A percentile compares a stretch with the other conserved stretches of the same genome.
These are phyloP conservation scores for Enoplosus armatus DNA, from an alignment of 2,797 vertebrate genomes.

Conservation along the genomic window DNA sequence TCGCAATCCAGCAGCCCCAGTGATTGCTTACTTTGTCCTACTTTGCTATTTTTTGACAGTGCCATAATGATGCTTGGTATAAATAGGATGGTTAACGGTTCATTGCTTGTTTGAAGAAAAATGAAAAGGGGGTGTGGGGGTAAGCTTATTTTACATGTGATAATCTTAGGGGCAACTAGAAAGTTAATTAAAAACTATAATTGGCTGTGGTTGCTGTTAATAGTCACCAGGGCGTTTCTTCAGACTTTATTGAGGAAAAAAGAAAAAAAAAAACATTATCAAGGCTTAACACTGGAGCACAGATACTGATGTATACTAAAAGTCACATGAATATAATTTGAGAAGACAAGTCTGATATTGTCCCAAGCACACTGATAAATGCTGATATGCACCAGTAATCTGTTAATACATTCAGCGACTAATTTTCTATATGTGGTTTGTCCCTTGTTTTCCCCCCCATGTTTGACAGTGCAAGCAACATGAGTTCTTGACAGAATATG, in stretches of 20 bases:
- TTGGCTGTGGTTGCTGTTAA: conserved; percentile 87
- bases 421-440: neutral
- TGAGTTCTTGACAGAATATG: conserved; percentile 11
- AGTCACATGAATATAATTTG: conserved; percentile 57
- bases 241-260: conserved; percentile 80
- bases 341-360: conserved; percentile 56
- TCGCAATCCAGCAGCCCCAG: conserved; percentile 80
- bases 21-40: conserved; percentile 90
- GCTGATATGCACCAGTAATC: conserved; percentile 33
- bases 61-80: conserved; percentile 88
- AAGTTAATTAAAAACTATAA: conserved; percentile 93
- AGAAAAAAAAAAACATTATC: conserved; percentile 86
- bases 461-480: neutral
- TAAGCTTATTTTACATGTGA: conserved; percentile 88
- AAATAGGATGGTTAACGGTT: conserved; percentile 88
- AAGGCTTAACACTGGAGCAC: conserved; percentile 65
- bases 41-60: conserved; percentile 89
- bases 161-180: conserved; percentile 88
- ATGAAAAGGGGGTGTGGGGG: conserved; percentile 76
- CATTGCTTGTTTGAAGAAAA: conserved; percentile 84
- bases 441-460: neutral
- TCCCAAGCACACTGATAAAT: conserved; percentile 36
- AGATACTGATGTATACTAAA: conserved; percentile 60
- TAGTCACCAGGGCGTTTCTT: conserved; percentile 83
- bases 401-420: neutral